Percentiles rank a stretch among this genome's conserved stretches.
These are phyloP conservation scores for Numenius arquata DNA, from an alignment of 2,113 vertebrate species.

Conservation along the genomic window DNA sequence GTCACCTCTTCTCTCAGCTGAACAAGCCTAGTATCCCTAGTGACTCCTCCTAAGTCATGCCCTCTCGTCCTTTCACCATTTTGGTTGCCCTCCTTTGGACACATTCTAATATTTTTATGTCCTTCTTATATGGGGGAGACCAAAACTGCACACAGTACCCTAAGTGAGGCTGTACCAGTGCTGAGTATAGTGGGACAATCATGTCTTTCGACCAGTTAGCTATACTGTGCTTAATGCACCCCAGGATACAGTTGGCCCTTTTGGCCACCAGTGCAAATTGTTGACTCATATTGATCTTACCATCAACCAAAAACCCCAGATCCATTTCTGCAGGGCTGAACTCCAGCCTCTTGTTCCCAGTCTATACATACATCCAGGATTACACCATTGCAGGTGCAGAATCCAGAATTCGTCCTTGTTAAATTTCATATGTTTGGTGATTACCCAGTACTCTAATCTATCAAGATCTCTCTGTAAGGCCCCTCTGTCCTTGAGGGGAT, in stretches of 20 bases:
- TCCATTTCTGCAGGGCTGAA: background rate
- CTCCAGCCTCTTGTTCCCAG: background rate
- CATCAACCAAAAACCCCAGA: background rate
- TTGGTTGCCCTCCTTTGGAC: background rate
- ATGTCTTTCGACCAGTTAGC: background rate
- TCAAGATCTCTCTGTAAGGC: background rate
- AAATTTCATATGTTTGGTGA: background rate
- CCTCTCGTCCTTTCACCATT: background rate
- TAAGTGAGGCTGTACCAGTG: background rate
- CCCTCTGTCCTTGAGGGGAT: background rate
- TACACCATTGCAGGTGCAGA: rapidly evolving
- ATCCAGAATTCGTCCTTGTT: background rate
- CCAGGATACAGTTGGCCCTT: background rate
- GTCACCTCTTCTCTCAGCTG: background rate
- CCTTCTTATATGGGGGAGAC: background rate
- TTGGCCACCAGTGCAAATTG: background rate
- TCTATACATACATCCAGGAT: background rate
- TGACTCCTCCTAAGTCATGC: background rate
- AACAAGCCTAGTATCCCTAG: background rate
- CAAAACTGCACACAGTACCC: background rate
- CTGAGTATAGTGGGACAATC: no score
- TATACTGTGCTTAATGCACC: background rate
- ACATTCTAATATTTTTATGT: background rate
- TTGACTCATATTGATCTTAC: background rate
- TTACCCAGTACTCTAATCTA: background rate